Base-by-base conservation (phyloP, 2,888 invertebrate species). In the Chirona hameri region DNA sequence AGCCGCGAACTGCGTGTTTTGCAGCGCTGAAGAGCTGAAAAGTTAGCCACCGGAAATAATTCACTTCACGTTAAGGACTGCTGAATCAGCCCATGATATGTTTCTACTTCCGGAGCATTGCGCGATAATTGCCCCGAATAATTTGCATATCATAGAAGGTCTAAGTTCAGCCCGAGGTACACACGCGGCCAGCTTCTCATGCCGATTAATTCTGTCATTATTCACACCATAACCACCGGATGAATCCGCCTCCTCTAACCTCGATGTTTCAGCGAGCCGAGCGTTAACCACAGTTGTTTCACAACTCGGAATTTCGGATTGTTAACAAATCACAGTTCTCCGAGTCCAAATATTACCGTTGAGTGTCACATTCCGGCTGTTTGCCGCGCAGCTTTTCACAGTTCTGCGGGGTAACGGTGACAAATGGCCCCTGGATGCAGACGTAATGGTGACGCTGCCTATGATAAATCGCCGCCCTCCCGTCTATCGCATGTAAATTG, bases 401-500 rank as follows among this genome's bases (percentile, higher is more conserved):
- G 24, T 21, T 39, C 24, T 65, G 46, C 76, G 21, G 52, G 12
- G 76, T 76, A 46, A 76, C 39, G 24, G 76, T 21, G 76, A 76
- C 24, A 46, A 76, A 76, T 76, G 76, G 76, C 24, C 76, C 14
- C 76, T 39, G 1, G 27, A 76, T 46, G n/a, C 39, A 7, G 39
- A 15, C 39, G 15, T 76, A 76, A 76, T 76, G 76, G 76, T 39
- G 46, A 76, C 46, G 46, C 21, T 31, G 46, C 39, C 7, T 24
- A 76, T 76, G 76, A 76, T 76, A 14, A 24, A 76, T 76, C 24
- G 46, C 21, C 46, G 1, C 39, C 9, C 39, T 24, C 76, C 76
- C 76, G 12, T 46, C 76, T 76, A 76, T 76, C 76, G 76, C 76
- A 76, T 46, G 76, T 24, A 76, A 76, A 76, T 76, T 76, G 76